A percentile compares a stretch with the other conserved stretches of the same genome.
Evolutionary conservation across 2,888 invertebrate species (phyloP).

Genomic region (Morpho helenor): DNA sequence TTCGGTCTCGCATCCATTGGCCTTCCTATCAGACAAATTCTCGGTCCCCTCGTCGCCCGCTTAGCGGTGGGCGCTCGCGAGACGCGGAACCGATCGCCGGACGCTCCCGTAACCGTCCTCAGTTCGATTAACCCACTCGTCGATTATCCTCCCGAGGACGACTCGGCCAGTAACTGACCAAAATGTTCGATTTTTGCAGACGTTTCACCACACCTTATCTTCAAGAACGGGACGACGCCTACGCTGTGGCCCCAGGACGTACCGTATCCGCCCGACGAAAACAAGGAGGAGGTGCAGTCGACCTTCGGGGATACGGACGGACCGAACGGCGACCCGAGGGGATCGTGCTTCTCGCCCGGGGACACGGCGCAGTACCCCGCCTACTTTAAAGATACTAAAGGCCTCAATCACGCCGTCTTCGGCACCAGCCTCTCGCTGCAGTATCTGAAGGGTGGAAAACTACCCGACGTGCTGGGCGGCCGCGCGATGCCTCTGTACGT

Average conservation of each 20-base stretch:
- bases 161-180: constrained; percentile 43
- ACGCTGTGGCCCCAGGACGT: constrained; percentile 94
- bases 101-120: constrained; percentile 72
- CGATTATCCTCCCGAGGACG: constrained; percentile 43
- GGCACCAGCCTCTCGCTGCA: constrained; percentile 84
- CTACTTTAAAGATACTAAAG: constrained; percentile 93
- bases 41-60: constrained; percentile 67
- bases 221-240: constrained; percentile 92
- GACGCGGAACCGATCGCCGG: constrained; percentile 73
- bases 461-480: constrained; percentile 91
- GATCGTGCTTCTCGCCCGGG: constrained; percentile 85
- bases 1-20: constrained; percentile 78
- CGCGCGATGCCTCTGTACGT: constrained; percentile 93
- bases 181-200: constrained; percentile 81
- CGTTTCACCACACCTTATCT: constrained; percentile 93
- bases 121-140: constrained; percentile 74
- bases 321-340: constrained; percentile 79
- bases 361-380: constrained; percentile 90
- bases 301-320: constrained; percentile 82
- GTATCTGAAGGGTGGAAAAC: constrained; percentile 81
- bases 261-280: constrained; percentile 88
- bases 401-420: constrained; percentile 87
- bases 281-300: constrained; percentile 86
- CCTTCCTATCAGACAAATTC: constrained; percentile 73
- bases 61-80: constrained; percentile 62